phyloP scores from a whole-genome alignment of 2,113 vertebrate species.

The Bungarus multicinctus region DNA sequence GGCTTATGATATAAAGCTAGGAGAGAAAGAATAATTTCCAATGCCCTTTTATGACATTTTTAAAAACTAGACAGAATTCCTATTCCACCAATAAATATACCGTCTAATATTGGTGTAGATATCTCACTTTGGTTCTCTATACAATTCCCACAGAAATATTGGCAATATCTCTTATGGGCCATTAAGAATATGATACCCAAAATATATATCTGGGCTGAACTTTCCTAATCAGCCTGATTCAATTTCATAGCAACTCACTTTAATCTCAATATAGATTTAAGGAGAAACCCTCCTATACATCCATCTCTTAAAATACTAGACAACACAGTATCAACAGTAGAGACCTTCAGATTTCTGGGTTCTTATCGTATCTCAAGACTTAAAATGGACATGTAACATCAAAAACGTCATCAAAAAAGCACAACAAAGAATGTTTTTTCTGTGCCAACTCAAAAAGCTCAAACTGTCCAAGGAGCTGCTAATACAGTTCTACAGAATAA shows the following conservation, averaged over 20 bases:
- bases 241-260: not conserved
- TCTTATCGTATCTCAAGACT: no score
- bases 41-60: not conserved
- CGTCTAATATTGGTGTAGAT: not conserved
- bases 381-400: no score
- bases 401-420: no score
- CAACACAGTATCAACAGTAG: no score
- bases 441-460: no score
- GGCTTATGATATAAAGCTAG: not conserved
- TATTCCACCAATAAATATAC: not conserved
- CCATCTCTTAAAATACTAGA: no score
- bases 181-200: not conserved
- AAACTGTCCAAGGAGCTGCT: no score
- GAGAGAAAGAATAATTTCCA: not conserved
- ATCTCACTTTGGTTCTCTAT: not conserved
- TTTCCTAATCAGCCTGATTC: not conserved
- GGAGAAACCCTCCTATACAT: no score
- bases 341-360: no score
- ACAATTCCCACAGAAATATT: not conserved
- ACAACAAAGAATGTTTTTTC: no score
- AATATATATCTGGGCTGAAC: not conserved
- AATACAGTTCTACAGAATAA: no score
- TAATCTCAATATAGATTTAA: not conserved
- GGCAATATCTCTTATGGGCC: not conserved
- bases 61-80: not conserved